Evolutionary conservation across 1,140 invertebrate species (phyloP).

Genomic region (Cotesia glomerata): DNA sequence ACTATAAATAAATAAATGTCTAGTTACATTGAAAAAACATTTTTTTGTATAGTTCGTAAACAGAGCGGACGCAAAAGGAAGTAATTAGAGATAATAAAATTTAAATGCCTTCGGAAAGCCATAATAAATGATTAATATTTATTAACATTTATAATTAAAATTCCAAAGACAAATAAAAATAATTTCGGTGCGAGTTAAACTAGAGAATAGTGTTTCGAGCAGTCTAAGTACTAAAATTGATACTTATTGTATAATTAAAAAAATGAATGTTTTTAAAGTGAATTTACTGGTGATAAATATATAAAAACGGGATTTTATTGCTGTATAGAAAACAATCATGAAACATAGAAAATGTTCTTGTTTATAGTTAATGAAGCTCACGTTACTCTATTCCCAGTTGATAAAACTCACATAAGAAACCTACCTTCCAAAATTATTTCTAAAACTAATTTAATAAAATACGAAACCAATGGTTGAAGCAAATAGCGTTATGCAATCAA

Average conservation of each 20-base stretch:
- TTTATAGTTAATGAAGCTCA: constrained; percentile 23
- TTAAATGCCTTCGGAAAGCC: constrained; percentile 37
- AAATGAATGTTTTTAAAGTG: not conserved
- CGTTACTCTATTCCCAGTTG: constrained; percentile 48
- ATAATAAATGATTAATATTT: constrained; percentile 1
- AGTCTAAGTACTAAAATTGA: constrained; percentile 4
- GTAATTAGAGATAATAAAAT: constrained; percentile 38
- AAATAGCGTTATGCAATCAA: constrained; percentile 65
- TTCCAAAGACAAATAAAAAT: constrained; percentile 28
- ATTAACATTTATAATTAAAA: constrained; percentile 8
- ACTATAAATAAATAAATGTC: not conserved
- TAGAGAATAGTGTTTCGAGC: constrained; percentile 43
- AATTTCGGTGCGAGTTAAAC: constrained; percentile 36
- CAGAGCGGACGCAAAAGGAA: constrained; percentile 45
- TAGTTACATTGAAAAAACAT: not conserved
- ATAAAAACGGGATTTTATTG: not conserved
- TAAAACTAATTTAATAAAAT: constrained; percentile 60
- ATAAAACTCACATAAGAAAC: constrained; percentile 49
- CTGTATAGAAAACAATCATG: not conserved
- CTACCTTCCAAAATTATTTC: constrained; percentile 56
- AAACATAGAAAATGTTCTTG: not conserved
- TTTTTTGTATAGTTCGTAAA: constrained; percentile 27
- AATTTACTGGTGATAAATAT: not conserved
- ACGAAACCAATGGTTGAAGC: constrained; percentile 62
- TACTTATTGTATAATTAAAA: not conserved